Base-by-base conservation (phyloP, 1,140 invertebrate species). In the Apis florea region DNA sequence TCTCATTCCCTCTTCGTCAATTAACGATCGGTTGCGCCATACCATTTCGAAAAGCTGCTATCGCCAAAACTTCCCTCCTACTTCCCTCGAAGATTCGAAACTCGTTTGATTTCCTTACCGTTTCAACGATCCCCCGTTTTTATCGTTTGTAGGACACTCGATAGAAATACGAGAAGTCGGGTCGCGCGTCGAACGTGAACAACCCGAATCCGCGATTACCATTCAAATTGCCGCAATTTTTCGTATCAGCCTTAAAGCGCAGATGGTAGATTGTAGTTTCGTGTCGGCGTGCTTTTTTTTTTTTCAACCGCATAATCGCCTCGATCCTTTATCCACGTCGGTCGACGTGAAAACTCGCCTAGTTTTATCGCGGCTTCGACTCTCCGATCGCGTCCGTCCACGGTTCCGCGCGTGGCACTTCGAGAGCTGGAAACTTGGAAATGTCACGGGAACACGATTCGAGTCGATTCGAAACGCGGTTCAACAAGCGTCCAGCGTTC, bases 271-370 rank as follows among this genome's bases (percentile, higher is more conserved):
- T 83, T 51, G 82, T 53, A 66, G 69, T 68, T 79, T 59, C 82
- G 69, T 79, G 76, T 47, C 47, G 31, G 63, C 54, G 47, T n/a
- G 31, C 49, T 40, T 40, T 6, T 40, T 40, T 40, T 40, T 40
- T 40, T 40, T 40, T 40, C 47, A 74, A 19, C 76, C 69, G 51
- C 72, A 54, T 88, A 87, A 88, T 88, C 83, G 85, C 51, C 79
- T 40, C 78, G 68, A 87, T 88, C 78, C 79, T 87, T 88, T 88
- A 88, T 82, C 74, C 79, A n/a, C n/a, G n/a, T n/a, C 17, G 49
- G 61, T 19, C 71, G 40, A 87, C 79, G 86, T 87, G 58, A 79
- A n/a, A 72, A 82, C 40, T 59, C 59, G 64, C 47, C 74, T 59
- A 40, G 49, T 82, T 68, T 84, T 87, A 87, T 87, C 86, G 85